These are phyloP conservation scores for Porites evermanni DNA, from an alignment of 92 coral and sea anemone species.

Conservation along the genomic window DNA sequence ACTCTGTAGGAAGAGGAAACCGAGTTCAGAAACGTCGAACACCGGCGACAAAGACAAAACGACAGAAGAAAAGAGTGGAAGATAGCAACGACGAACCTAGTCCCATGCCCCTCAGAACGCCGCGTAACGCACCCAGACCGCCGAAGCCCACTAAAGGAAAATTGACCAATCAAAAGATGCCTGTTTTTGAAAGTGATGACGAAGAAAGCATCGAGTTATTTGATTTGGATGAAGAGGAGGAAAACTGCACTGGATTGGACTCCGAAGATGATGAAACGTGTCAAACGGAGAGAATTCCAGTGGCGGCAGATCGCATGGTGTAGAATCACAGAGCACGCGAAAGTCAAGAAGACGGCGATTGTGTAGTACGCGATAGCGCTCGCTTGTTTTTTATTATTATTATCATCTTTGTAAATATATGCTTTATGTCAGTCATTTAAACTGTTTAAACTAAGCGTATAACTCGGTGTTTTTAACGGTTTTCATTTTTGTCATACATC, in stretches of 20 bases:
- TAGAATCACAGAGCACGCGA: slow-evolving; percentile 9
- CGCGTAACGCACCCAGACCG: slow-evolving; percentile 81
- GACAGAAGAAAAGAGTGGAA: slow-evolving; percentile 58
- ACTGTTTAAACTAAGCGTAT: slow-evolving; percentile 2
- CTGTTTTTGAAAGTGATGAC: slow-evolving; percentile 84
- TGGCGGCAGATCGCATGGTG: no score
- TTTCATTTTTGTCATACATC: background rate
- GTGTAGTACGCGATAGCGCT: background rate
- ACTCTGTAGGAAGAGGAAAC: slow-evolving; percentile 63
- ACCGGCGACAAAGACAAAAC: slow-evolving; percentile 72
- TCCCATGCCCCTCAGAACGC: slow-evolving; percentile 73
- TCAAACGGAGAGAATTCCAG: background rate
- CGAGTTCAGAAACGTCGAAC: slow-evolving; percentile 81
- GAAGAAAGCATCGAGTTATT: slow-evolving; percentile 81
- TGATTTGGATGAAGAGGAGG: slow-evolving; percentile 72
- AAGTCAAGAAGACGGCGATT: slow-evolving; percentile 5
- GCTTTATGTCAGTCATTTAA: background rate
- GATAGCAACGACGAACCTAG: slow-evolving; percentile 58
- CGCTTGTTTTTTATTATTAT: background rate
- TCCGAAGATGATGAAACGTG: slow-evolving; percentile 68
- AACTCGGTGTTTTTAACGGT: background rate
- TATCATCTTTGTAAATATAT: slow-evolving; percentile 13
- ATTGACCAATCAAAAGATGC: slow-evolving; percentile 69
- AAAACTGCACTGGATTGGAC: slow-evolving; percentile 32
- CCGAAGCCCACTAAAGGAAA: slow-evolving; percentile 67